Conservation (phyloP, 53 echinoderm and acorn worm species). For the Henricia sp. region DNA sequence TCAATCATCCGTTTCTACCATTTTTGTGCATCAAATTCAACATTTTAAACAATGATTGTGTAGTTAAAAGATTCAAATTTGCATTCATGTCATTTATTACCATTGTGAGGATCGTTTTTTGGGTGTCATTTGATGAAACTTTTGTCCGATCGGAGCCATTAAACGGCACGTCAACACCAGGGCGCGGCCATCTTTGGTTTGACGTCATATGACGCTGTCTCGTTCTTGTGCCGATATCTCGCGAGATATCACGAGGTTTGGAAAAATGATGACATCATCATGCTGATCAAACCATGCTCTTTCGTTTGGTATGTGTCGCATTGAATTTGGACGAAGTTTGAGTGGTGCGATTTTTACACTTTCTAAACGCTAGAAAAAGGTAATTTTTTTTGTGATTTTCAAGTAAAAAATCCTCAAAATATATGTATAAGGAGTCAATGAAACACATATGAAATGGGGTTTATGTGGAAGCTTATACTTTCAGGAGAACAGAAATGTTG, state of each 20-base stretch:
- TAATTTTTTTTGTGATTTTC: neutral
- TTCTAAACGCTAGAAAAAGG: too few relatives aligned
- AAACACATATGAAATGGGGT: neutral
- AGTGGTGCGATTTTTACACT: neutral
- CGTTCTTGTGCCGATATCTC: neutral
- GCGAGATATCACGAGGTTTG: slow-evolving; percentile 5
- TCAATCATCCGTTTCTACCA: neutral
- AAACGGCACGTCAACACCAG: neutral
- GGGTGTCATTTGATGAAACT: neutral
- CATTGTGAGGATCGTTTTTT: neutral
- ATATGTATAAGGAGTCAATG: neutral
- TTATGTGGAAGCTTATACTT: slow-evolving; percentile 17
- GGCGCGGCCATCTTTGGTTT: slow-evolving; percentile 19
- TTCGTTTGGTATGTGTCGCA: neutral
- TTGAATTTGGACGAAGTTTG: neutral
- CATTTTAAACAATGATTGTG: neutral
- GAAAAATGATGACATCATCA: slow-evolving; percentile 8
- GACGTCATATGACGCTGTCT: neutral
- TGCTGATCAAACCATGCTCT: neutral
- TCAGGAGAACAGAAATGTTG: slow-evolving; percentile 9
- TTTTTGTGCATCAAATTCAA: slow-evolving; percentile 7
- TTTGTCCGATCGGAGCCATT: neutral
- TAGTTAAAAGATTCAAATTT: slow-evolving; percentile 2
- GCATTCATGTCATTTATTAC: neutral
- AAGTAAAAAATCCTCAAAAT: neutral